Evolutionary conservation across 2,797 vertebrate genomes (phyloP), one percentile per base, ranked within the genome.

Genomic region (Paratrypauchen microcephalus): DNA sequence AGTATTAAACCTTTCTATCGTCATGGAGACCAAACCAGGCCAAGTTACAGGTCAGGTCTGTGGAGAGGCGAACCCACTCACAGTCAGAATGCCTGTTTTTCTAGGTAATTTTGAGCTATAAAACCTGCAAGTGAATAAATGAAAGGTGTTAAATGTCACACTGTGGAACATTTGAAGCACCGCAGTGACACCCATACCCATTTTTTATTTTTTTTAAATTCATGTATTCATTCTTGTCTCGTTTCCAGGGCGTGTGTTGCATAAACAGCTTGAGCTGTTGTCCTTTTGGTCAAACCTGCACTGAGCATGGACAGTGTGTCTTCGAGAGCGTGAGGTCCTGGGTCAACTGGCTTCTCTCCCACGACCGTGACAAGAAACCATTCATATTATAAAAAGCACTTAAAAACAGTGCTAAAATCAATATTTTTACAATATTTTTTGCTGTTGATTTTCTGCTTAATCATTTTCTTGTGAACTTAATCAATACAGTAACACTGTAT

Each of bases 241-340:
- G 12, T 28, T 66, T 36, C 48, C 28, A 66, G 47, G 64, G 48
- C 0, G 84, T 89, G 76, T 97, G 96, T 71, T 97, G 96, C 78
- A 7, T 2, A 16, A 24, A 55, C 11, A 2, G 23, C 3, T n/a
- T 11, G n/a, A 18, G 5, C 0, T 97, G 96, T 87, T 97, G 96
- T 64, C 93, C 93, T 0, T 0, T 0, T 0, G 92, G 92, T 70
- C 91, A 83, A 78, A 88, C 2, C 67, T 97, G 96, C 28, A 65
- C 1, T 0, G 61, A 23, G 0, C 59, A 11, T 0, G 82, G 82
- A 21, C 47, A 47, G n/a, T 95, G 95, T 82, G n/a, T 0, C 65
- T 21, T 47, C 70, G 30, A 45, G 24, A 0, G 56, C 6, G 12
- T 21, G 2, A 68, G 72, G 6, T 15, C 12, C 58, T 93, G 90